Evolutionary conservation across 1,140 invertebrate species (phyloP).

Genomic region (Papilio xuthus): DNA sequence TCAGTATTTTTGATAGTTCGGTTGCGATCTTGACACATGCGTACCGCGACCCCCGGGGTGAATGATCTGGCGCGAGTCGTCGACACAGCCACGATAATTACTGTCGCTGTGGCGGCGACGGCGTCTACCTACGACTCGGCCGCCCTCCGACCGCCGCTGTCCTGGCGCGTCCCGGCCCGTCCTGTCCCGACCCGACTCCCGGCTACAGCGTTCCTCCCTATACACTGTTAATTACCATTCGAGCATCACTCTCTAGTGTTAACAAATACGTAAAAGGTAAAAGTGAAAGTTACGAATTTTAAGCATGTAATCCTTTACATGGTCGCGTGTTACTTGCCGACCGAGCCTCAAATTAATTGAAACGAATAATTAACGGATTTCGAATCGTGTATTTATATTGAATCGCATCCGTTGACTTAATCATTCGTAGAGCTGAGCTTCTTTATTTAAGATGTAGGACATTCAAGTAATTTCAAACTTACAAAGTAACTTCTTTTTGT

Average conservation of each 20-base stretch:
- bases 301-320: slow-evolving; percentile 35
- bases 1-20: slow-evolving; percentile 59
- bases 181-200: neutral
- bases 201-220: neutral
- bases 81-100: slow-evolving; percentile 74
- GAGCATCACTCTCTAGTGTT: neutral
- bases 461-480: neutral
- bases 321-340: slow-evolving; percentile 33
- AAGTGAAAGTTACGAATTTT: slow-evolving; percentile 36
- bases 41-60: slow-evolving; percentile 71
- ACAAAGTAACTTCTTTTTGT: neutral
- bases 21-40: slow-evolving; percentile 60
- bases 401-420: neutral
- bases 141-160: slow-evolving; percentile 55
- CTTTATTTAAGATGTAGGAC: neutral
- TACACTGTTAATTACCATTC: slow-evolving; percentile 22
- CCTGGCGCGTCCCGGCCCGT: slow-evolving; percentile 1
- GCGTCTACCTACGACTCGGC: slow-evolving; percentile 57
- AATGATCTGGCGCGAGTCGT: slow-evolving; percentile 70
- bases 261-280: slow-evolving; percentile 32
- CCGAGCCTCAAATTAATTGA: slow-evolving; percentile 15
- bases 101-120: slow-evolving; percentile 58
- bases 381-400: neutral
- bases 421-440: neutral
- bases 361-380: slow-evolving; percentile 5